Evolutionary conservation across 35 echinoderm and acorn worm species (phyloP).

Genomic region (Heliocidaris erythrogramma): DNA sequence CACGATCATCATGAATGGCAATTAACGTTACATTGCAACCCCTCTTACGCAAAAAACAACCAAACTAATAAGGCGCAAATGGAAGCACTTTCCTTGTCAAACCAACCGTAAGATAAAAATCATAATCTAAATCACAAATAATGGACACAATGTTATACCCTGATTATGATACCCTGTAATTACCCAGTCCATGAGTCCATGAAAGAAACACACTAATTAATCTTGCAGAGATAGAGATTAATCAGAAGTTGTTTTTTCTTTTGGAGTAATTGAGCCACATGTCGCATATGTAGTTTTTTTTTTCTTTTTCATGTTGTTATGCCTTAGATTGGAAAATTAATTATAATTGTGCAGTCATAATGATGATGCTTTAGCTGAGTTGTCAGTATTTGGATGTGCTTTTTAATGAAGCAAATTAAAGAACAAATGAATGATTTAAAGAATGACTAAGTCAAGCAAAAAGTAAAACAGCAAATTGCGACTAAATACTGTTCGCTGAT

Average conservation of each 20-base stretch:
- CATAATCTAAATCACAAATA: background rate
- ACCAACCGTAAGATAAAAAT: background rate
- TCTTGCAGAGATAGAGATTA: too few relatives aligned
- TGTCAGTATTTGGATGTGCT: too few relatives aligned
- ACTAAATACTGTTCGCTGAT: background rate
- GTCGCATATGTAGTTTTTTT: too few relatives aligned
- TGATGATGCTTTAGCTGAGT: too few relatives aligned
- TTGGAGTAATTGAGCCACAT: too few relatives aligned
- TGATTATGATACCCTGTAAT: background rate
- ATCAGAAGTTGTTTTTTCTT: too few relatives aligned
- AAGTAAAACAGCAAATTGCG: background rate
- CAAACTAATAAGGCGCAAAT: background rate
- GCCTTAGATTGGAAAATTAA: background rate
- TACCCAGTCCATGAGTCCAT: background rate
- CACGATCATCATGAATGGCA: background rate
- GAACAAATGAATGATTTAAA: background rate
- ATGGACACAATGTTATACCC: background rate
- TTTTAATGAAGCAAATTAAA: background rate
- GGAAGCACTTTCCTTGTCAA: background rate
- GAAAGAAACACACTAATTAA: too few relatives aligned
- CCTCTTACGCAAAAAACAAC: background rate
- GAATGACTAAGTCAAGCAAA: background rate
- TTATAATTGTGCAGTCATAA: too few relatives aligned
- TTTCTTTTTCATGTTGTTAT: background rate
- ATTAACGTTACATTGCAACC: background rate